Conservation (phyloP, 2,113 vertebrate genomes). For the Atrichornis clamosus region DNA sequence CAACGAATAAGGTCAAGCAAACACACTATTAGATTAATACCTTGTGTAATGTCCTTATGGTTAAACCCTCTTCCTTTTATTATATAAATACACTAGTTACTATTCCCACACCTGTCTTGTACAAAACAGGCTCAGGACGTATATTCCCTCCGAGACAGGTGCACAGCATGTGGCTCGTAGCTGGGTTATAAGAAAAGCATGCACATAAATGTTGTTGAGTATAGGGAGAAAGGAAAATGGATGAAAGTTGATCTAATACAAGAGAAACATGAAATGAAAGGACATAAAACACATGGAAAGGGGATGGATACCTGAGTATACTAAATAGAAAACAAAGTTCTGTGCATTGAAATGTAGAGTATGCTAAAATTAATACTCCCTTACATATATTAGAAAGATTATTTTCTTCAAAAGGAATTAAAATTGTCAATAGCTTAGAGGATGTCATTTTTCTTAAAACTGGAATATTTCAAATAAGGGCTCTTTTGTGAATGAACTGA, state of each 20-base stretch:
- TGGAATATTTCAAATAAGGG: not conserved
- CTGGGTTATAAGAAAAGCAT: constrained; percentile 11
- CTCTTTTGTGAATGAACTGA: not conserved
- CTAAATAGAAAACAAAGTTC: not conserved
- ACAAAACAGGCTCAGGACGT: not conserved
- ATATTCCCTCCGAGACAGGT: not conserved
- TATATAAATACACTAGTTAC: not conserved
- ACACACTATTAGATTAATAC: not conserved
- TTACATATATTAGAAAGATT: not conserved
- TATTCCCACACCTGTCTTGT: not conserved
- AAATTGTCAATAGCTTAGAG: not conserved
- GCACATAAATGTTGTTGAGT: not conserved
- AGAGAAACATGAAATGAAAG: constrained; percentile 10
- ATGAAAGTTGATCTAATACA: constrained; percentile 20
- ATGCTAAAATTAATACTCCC: not conserved
- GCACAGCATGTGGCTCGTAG: not conserved
- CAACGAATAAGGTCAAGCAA: not conserved
- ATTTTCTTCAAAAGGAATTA: not conserved
- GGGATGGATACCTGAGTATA: not conserved
- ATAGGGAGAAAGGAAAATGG: not conserved
- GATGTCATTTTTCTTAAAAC: not conserved
- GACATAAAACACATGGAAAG: not conserved
- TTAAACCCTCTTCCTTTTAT: not conserved
- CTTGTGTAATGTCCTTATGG: not conserved
- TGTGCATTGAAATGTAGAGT: not conserved